These are phyloP conservation scores for Indri indri DNA, from an alignment of 2,113 vertebrate species.

Conservation along the genomic window DNA sequence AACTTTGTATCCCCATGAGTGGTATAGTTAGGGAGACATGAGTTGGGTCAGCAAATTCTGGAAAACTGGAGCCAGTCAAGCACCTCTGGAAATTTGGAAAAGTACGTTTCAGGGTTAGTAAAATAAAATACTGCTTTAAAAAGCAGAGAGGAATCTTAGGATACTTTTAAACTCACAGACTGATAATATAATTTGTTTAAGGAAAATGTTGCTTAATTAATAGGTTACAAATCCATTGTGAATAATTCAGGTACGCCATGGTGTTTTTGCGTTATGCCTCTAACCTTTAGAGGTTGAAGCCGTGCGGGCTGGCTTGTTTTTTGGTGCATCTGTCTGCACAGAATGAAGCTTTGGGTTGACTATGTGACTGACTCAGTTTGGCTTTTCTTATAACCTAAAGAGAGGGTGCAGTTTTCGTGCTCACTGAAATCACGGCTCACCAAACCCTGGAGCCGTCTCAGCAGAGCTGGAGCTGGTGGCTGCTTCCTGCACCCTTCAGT, in stretches of 20 bases:
- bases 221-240: not conserved
- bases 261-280: not conserved
- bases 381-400: not conserved
- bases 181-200: not conserved
- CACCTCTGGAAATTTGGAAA: not conserved
- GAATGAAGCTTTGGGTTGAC: not conserved
- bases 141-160: not conserved
- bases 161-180: conserved; percentile 1
- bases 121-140: conserved; percentile 10
- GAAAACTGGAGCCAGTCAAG: not conserved
- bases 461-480: not conserved
- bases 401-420: not conserved
- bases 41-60: not conserved
- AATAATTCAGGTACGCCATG: not conserved
- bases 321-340: not conserved
- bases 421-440: not conserved
- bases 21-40: not conserved
- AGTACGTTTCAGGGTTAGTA: not conserved
- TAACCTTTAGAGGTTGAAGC: not conserved
- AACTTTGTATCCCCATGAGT: not conserved
- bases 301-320: not conserved
- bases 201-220: not conserved
- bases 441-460: not conserved
- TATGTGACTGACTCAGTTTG: not conserved
- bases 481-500: not conserved